Conservation (phyloP, 2,113 vertebrate species). For the Mustela lutreola region DNA sequence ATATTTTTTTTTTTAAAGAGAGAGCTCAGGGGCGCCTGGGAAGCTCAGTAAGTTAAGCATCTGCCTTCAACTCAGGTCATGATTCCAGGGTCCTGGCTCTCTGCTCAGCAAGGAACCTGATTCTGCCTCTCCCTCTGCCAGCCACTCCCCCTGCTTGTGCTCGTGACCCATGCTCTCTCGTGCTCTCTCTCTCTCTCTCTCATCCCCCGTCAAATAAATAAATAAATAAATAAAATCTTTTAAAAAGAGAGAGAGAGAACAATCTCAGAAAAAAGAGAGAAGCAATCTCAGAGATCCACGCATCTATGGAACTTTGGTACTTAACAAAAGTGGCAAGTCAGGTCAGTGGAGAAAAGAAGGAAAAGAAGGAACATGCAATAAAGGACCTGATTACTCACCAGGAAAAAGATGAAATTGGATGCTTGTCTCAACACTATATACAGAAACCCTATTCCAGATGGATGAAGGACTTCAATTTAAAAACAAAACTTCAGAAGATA, state of each 20-base stretch:
- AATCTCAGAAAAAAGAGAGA: background rate
- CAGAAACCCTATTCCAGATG: background rate
- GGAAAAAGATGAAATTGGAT: background rate
- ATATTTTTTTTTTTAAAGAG: background rate
- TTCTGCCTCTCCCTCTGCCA: no score
- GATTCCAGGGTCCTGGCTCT: background rate
- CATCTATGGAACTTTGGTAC: background rate
- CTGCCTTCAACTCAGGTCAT: background rate
- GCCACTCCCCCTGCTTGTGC: background rate
- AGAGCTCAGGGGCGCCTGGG: background rate
- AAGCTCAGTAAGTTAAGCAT: background rate
- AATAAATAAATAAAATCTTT: background rate
- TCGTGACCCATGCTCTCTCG: fast-evolving
- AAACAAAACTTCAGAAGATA: background rate
- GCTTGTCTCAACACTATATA: background rate
- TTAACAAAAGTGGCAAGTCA: background rate
- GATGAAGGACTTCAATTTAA: background rate
- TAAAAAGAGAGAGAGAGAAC: background rate
- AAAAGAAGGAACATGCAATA: background rate
- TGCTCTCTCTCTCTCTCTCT: no score
- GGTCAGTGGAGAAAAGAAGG: background rate
- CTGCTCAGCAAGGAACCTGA: no score
- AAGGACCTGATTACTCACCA: background rate
- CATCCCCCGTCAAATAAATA: no score
- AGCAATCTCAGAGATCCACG: background rate